Base-by-base conservation (phyloP, 2,888 invertebrate genomes). In the Ashinkailepas kermadecensis region DNA sequence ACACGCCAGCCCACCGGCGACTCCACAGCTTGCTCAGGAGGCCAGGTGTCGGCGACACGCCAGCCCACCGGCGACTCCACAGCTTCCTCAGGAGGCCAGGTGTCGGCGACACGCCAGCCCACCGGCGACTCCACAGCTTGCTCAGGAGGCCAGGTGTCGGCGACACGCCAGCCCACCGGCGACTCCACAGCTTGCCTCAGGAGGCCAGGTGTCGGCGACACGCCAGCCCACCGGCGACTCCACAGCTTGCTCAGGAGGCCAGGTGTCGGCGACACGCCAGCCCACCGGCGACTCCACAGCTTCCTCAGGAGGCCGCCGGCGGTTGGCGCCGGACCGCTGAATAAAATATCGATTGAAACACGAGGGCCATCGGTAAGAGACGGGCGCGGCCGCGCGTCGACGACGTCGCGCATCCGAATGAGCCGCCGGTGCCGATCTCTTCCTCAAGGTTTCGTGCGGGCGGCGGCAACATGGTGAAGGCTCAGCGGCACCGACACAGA, bases 341-440 rank as follows among this genome's bases (percentile, higher is more conserved):
- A 70, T 70, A 70, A 70, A 70, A 70, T 39, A 39, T 25, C 70
- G 23, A 70, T 70, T 70, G 39, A 15, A 39, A 15, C 70, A 25
- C 70, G 70, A 70, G 70, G 70, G 70, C 15, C 70, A 70, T 70
- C 70, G 12, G 70, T 70, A 39, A 70, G 15, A 70, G 70, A 39
- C 70, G 70, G 25, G 70, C 15, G 7, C 70, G 70, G 70, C 39
- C 13, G 70, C 15, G 15, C 25, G 70, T 25, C 39, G 13, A 7
- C 6, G 39, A 39, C 70, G 70, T 7, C 70, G 70, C 39, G 70
- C 70, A 70, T 70, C 25, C 15, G 70, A 70, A 70, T 70, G 70
- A 25, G 39, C 15, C 70, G 62, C 39, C 39, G 39, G 39, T 18
- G 62, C 62, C 18, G 7, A 18, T 7, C 62, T 15, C 62, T 15